Base-by-base conservation (phyloP, 2,888 invertebrate genomes). In the Phrixothrix hirtus region DNA sequence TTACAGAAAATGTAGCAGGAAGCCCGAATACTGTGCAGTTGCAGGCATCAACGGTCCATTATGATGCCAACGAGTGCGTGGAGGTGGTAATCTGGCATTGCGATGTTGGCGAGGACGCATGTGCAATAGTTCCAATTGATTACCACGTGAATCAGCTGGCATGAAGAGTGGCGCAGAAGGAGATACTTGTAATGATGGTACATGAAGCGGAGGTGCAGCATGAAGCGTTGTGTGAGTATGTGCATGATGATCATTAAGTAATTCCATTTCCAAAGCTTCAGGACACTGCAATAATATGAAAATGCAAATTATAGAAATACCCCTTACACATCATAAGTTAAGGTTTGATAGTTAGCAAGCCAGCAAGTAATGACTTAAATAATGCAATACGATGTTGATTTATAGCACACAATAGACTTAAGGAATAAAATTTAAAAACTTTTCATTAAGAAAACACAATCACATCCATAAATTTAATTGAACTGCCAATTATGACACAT, bases 1-100 rank as follows among this genome's bases (percentile, higher is more conserved):
- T 78, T 75, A 84, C 81, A 90, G 80, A 79, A 95, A 90, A 77
- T 94, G 93, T 51, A 94, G 81, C 70, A 94, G 83, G 78, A 94
- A 86, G 67, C 88, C 88, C 51, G 87, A 84, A 76, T 88, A 88
- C 45, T 81, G 79, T 30, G 81, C 77, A 47, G 77, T 75, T 69
- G 79, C 62, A 71, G 77, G 76, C 78, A 81, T 66, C 74, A 78
- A 60, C 42, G 80, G 76, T n/a, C 68, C 61, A 50, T 65, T 69
- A 53, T 77, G 74, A 65, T 76, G 75, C 75, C 80, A 77, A 66
- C 80, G 75, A 66, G 81, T 66, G 14, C 71, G 75, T 63, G 80
- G 71, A 59, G 77, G 74, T 65, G 77, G 74, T 69, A 78, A 67
- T 66, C 77, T 55, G 69, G 67, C 60, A 70, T 61, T 64, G 70